Evolutionary conservation across 2,113 vertebrate genomes (phyloP).

Genomic region (Nanorana parkeri): DNA sequence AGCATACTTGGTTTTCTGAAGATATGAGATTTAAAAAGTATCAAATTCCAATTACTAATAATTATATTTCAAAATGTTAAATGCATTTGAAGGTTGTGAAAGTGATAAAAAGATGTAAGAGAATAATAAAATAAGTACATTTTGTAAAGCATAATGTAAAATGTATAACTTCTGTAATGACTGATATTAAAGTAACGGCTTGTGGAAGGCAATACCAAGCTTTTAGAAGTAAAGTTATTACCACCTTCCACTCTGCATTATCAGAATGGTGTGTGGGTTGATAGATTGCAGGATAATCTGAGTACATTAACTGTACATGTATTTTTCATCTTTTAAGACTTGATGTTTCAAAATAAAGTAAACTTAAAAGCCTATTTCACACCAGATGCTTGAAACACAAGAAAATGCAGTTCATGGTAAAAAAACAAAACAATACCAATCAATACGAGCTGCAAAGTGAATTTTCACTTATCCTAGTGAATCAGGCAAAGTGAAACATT

Average conservation of each 20-base stretch:
- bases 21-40: constrained; percentile 35
- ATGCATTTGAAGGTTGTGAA: constrained; percentile 39
- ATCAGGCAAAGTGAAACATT: no score
- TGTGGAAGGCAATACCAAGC: constrained; percentile 26
- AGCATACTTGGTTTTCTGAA: constrained; percentile 1
- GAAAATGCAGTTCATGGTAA: no score
- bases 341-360: constrained; percentile 34
- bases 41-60: constrained; percentile 39
- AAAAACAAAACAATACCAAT: no score
- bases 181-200: constrained; percentile 41
- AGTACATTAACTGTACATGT: constrained; percentile 33
- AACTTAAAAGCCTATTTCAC: neutral
- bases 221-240: constrained; percentile 48
- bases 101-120: constrained; percentile 45
- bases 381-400: no score
- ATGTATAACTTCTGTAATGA: constrained; percentile 39
- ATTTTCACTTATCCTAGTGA: no score
- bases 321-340: constrained; percentile 23
- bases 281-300: constrained; percentile 34
- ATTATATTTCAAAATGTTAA: constrained; percentile 35
- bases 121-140: constrained; percentile 47
- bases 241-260: constrained; percentile 39
- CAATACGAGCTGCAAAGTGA: no score
- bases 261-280: constrained; percentile 39
- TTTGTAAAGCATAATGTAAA: constrained; percentile 36